Base-by-base conservation (phyloP, 2,113 vertebrate species). In the Otocyon megalotis region DNA sequence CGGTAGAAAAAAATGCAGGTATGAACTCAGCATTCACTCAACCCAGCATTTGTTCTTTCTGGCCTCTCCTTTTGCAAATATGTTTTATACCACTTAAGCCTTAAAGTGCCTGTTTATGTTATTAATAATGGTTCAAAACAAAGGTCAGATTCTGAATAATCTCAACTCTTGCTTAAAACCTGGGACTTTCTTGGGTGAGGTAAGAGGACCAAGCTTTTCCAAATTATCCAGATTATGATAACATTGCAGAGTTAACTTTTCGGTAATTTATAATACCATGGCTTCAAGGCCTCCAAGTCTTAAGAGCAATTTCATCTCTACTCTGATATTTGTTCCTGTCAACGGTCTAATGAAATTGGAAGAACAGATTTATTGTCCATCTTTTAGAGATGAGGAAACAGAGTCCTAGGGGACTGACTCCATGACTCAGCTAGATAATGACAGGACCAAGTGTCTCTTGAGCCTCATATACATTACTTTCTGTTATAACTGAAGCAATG, bases 31-130 rank as follows among this genome's bases (percentile, higher is more conserved):
- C 76, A 88, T 79, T 97, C 65, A 65, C 56, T 77, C 91, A 37
- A 43, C 16, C 63, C 4, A 58, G 28, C 69, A 37, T 71, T 95
- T 97, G 60, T 87, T 85, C 83, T 65, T 94, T 92, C 56, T 93
- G 71, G 72, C 81, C 72, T 93, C 65, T 93, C 95, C 88, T 94
- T 97, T 69, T 28, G 82, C 56, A 97, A 97, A 96, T 71, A 98
- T 0, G 35, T 69, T 94, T 90, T 63, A 86, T 28, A 74, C 67
- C 74, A 87, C 96, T 88, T 82, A 63, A 94, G 56, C 67, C 48
- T 74, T 83, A 58, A 96, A 37, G 53, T 63, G 24, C 58, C 54
- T 87, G 81, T 80, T 97, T 97, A 32, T 14, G 16, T 88, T 97
- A 76, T 74, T 96, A 79, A 84, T 87, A 86, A 65, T 48, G 50